Percentiles rank a stretch among this genome's conserved stretches.
Evolutionary conservation across 2,888 invertebrate genomes (phyloP).

Genomic region (Archaeoteleia sp.): DNA sequence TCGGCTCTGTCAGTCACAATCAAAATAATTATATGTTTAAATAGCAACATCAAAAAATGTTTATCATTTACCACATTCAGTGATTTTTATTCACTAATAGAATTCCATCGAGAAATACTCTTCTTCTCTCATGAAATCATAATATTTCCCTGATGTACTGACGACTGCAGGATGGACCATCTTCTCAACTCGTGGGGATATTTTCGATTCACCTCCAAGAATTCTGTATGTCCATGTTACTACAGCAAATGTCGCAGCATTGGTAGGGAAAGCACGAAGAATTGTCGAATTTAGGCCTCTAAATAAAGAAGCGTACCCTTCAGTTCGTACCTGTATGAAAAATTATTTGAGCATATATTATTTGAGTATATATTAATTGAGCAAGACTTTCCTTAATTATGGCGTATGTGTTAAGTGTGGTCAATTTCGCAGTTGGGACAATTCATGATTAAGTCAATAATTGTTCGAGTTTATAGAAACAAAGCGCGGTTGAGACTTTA

Average conservation of each 20-base stretch:
- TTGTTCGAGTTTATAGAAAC: too few relatives aligned
- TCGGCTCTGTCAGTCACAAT: conserved; percentile 21
- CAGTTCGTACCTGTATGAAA: conserved; percentile 78
- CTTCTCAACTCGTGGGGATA: conserved; percentile 5
- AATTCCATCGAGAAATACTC: conserved; percentile 36
- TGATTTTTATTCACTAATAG: conserved; percentile 10
- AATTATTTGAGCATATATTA: too few relatives aligned
- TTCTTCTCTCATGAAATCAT: conserved; percentile 35
- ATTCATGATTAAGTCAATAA: too few relatives aligned
- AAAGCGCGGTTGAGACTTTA: too few relatives aligned
- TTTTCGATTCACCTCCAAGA: conserved; percentile 58
- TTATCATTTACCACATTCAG: background rate
- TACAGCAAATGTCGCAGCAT: conserved; percentile 93
- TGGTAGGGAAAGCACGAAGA: conserved; percentile 92
- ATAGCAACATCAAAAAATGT: conserved; percentile 36
- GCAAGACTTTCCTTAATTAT: too few relatives aligned
- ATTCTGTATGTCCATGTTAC: conserved; percentile 86
- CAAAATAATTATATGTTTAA: conserved; percentile 2
- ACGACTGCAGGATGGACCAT: conserved; percentile 9
- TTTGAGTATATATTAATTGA: too few relatives aligned
- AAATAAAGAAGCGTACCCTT: conserved; percentile 84
- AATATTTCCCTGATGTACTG: conserved; percentile 14
- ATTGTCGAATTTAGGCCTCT: conserved; percentile 87
- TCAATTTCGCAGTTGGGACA: too few relatives aligned
- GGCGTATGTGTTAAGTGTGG: too few relatives aligned